These are phyloP conservation scores for Clinocottus analis DNA, from an alignment of 2,113 vertebrate species.

Conservation along the genomic window DNA sequence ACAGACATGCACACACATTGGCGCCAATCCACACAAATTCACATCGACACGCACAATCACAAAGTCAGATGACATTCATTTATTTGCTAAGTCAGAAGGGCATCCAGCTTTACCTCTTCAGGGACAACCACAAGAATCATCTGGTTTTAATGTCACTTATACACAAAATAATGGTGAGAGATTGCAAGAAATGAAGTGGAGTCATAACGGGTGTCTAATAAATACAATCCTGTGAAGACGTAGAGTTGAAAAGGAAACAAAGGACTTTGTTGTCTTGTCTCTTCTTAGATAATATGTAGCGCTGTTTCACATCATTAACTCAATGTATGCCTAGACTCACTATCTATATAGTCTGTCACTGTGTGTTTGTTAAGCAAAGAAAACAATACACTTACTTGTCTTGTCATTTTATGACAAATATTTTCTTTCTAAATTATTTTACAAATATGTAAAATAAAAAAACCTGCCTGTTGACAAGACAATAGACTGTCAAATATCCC, in stretches of 20 bases:
- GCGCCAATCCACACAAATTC: slow-evolving; percentile 1
- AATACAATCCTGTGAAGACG: background rate
- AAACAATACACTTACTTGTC: background rate
- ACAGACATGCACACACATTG: slow-evolving; percentile 1
- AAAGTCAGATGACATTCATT: background rate
- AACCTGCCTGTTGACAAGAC: slow-evolving; percentile 19
- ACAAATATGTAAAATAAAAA: background rate
- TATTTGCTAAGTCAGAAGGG: slow-evolving; percentile 22
- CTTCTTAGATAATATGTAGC: slow-evolving; percentile 3
- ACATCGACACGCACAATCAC: slow-evolving; percentile 7
- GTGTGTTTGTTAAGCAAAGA: slow-evolving; percentile 18
- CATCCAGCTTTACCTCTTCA: slow-evolving; percentile 13
- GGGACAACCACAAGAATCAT: slow-evolving; percentile 14
- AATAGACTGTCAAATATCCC: slow-evolving; percentile 60
- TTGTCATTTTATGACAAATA: slow-evolving; percentile 35
- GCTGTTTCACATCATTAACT: slow-evolving; percentile 11
- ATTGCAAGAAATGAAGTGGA: background rate
- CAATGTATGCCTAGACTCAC: background rate
- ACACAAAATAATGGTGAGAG: background rate
- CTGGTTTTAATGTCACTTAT: slow-evolving; percentile 25
- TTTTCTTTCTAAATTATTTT: slow-evolving; percentile 1
- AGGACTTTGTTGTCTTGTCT: slow-evolving; percentile 14
- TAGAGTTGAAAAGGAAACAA: slow-evolving; percentile 5
- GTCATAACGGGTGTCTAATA: background rate
- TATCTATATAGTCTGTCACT: slow-evolving; percentile 6